Conservation (phyloP, 2,888 invertebrate genomes). For the Erpobdella octoculata region DNA sequence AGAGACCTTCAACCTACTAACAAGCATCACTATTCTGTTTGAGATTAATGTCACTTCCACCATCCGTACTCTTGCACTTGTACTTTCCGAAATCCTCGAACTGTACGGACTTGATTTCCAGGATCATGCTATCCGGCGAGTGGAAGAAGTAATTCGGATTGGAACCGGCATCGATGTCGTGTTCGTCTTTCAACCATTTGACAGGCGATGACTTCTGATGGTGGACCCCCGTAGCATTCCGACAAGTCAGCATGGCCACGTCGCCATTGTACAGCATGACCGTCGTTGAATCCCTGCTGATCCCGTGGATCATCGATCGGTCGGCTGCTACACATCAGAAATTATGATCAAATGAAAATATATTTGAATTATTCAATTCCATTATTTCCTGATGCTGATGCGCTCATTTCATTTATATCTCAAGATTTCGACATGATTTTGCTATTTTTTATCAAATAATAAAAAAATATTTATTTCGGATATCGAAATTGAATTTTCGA, state of each 20-base stretch:
- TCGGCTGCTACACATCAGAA: not conserved
- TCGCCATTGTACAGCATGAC: not conserved
- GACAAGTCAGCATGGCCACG: not conserved
- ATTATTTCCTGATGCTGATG: not conserved
- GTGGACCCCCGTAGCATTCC: not conserved
- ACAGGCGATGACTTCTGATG: not conserved
- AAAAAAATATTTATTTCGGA: no score
- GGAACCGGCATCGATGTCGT: not conserved
- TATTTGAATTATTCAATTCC: not conserved
- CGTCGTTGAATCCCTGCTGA: not conserved
- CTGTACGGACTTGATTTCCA: constrained; percentile 4
- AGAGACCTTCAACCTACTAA: not conserved
- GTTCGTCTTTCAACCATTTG: constrained; percentile 16
- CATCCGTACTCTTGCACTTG: constrained; percentile 6
- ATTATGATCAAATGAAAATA: not conserved
- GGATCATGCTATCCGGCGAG: not conserved
- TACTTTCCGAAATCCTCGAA: constrained; percentile 21
- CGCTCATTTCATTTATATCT: no score
- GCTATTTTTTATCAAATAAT: no score
- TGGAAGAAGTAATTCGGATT: not conserved
- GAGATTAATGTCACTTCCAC: not conserved
- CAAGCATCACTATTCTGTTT: constrained; percentile 3
- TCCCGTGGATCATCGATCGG: not conserved
- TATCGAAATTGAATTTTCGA: no score
- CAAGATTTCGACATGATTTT: no score